Conservation (phyloP, 2,113 vertebrate genomes). For the Ailurus styani region DNA sequence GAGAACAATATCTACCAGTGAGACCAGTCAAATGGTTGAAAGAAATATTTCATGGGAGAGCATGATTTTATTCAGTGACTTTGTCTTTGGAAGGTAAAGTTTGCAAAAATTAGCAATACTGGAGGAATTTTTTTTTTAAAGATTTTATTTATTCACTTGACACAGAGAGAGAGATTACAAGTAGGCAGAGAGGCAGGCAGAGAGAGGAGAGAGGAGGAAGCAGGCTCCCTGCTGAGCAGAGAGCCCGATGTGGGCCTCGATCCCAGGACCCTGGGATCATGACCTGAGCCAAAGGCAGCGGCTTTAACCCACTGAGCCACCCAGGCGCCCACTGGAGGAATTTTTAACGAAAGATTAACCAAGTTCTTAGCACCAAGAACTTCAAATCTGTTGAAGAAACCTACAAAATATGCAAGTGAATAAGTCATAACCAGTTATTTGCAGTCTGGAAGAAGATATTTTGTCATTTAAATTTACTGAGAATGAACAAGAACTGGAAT, state of each 20-base stretch:
- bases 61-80: not conserved
- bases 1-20: not conserved
- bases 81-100: not conserved
- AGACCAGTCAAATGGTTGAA: not conserved
- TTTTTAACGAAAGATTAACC: not conserved
- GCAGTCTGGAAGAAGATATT: not conserved
- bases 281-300: too few species aligned
- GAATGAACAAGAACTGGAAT: not conserved
- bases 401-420: not conserved
- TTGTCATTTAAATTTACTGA: not conserved
- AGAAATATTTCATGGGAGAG: not conserved
- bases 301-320: too few species aligned
- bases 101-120: not conserved
- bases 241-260: too few species aligned
- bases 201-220: too few species aligned
- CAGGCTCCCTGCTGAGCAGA: too few species aligned
- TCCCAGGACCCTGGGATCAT: too few species aligned
- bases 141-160: too few species aligned
- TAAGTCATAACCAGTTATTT: not conserved
- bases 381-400: not conserved
- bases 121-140: not conserved
- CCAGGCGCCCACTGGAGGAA: too few species aligned
- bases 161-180: too few species aligned
- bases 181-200: too few species aligned
- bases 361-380: not conserved